phyloP scores from a whole-genome alignment of 2,113 vertebrate species.

The Pelvicachromis taeniatus region DNA sequence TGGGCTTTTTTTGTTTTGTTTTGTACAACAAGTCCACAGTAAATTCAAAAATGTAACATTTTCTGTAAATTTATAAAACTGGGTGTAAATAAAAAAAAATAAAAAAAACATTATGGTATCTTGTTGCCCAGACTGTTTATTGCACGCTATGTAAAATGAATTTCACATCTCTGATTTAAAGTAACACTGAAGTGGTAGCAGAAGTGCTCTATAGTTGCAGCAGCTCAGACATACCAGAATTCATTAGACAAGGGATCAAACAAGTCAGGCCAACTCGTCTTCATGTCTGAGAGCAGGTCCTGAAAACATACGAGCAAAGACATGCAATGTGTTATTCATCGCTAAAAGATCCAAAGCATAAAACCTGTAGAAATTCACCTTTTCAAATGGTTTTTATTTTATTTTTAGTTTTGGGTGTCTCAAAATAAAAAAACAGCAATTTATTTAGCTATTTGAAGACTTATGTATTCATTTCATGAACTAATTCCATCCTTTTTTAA shows the following conservation, averaged over 20 bases:
- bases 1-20: neutral
- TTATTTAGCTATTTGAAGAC: neutral
- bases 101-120: neutral
- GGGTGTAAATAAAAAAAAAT: neutral
- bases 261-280: slow-evolving; percentile 62
- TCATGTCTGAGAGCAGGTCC: slow-evolving; percentile 66
- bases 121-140: neutral
- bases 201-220: neutral
- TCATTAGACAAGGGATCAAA: neutral
- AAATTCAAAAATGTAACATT: neutral
- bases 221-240: slow-evolving; percentile 53
- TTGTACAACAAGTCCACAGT: neutral
- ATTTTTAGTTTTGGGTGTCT: neutral
- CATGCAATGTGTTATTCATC: neutral
- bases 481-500: neutral
- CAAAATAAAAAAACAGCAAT: neutral
- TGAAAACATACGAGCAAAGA: slow-evolving; percentile 6
- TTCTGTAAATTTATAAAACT: neutral
- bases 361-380: neutral
- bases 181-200: neutral
- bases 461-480: neutral
- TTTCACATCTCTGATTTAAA: neutral
- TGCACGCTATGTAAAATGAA: neutral
- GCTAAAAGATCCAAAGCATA: neutral
- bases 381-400: neutral